Evolutionary conservation across 2,113 vertebrate species (phyloP).

Genomic region (Triplophysa dalaica): DNA sequence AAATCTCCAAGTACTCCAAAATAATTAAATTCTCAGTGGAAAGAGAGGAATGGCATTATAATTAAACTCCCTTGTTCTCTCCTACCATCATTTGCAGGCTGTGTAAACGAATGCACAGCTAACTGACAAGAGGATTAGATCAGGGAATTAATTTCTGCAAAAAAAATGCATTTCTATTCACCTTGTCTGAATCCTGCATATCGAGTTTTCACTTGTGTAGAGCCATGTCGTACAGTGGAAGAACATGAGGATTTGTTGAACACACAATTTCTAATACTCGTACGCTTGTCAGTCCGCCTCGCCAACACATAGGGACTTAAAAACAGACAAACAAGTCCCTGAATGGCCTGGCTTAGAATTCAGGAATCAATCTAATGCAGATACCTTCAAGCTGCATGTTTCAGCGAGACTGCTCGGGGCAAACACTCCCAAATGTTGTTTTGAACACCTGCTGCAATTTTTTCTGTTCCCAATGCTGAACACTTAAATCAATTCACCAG

Average conservation of each 20-base stretch:
- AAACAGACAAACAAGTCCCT: constrained; percentile 29
- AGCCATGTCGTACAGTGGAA: constrained; percentile 1
- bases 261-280: constrained; percentile 30
- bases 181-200: constrained; percentile 31
- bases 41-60: constrained; percentile 40
- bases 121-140: constrained; percentile 43
- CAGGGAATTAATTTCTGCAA: constrained; percentile 25
- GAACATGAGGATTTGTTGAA: constrained; percentile 35
- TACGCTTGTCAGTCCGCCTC: constrained; percentile 24
- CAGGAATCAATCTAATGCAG: constrained; percentile 15
- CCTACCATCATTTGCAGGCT: constrained; percentile 19
- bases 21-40: constrained; percentile 53
- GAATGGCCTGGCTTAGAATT: neutral
- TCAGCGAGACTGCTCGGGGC: neutral
- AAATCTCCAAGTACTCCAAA: constrained; percentile 53
- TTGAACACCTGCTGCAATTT: neutral
- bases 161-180: constrained; percentile 36
- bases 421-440: neutral
- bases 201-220: constrained; percentile 35
- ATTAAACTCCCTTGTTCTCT: constrained; percentile 49
- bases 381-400: constrained; percentile 1
- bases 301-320: constrained; percentile 6
- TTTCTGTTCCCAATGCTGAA: neutral
- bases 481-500: neutral
- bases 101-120: constrained; percentile 33